Conservation (phyloP, 2,888 invertebrate species). For the Perithous albicinctus region DNA sequence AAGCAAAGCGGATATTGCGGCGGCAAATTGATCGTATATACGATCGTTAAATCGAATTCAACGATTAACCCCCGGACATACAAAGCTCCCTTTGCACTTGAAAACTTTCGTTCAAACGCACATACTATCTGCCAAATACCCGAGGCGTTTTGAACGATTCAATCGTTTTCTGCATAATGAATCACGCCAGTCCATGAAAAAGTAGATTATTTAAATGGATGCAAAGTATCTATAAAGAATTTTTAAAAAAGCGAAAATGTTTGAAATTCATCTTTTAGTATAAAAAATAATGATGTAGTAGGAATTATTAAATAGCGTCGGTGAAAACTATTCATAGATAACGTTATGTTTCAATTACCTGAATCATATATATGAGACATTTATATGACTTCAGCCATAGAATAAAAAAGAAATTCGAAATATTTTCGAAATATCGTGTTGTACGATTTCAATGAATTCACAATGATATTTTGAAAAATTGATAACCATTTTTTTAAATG, state of each 20-base stretch:
- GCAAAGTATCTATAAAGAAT: neutral
- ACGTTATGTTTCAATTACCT: too few relatives aligned
- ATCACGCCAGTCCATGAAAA: neutral
- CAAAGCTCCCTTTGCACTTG: neutral
- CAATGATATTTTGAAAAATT: too few relatives aligned
- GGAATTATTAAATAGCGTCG: too few relatives aligned
- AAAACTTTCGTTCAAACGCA: neutral
- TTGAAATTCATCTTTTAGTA: neutral
- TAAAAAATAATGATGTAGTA: too few relatives aligned
- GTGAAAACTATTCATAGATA: too few relatives aligned
- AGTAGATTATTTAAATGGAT: neutral
- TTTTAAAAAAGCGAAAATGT: neutral
- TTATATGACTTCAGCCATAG: too few relatives aligned
- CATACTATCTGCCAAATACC: neutral
- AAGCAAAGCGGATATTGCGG: conserved; percentile 42
- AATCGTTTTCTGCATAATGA: neutral
- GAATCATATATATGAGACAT: too few relatives aligned
- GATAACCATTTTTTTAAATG: too few relatives aligned
- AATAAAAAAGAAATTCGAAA: too few relatives aligned
- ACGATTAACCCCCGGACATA: neutral
- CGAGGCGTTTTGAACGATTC: neutral
- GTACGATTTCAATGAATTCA: too few relatives aligned
- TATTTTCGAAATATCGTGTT: too few relatives aligned
- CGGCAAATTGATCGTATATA: conserved; percentile 50
- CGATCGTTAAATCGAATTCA: conserved; percentile 34